Evolutionary conservation across 2,797 vertebrate genomes (phyloP), one percentile per base, ranked within the genome.

Genomic region (Triplophysa yarkandensis): DNA sequence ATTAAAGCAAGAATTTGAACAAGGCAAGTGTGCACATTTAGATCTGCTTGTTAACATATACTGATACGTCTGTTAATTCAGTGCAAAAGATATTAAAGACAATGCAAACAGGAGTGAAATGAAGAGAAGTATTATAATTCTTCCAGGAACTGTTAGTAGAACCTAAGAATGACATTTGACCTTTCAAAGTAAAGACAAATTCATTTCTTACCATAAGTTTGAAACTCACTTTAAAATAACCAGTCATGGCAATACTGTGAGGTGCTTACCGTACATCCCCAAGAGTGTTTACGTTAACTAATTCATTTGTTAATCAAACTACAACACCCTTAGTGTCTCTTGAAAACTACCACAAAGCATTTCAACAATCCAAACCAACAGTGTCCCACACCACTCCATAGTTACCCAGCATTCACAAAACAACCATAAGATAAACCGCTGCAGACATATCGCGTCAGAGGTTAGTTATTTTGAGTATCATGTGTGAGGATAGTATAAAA

Each of bases 381-480:
- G 23, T 71, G 67, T 77, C 66, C 71, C 67, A 79, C 70, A 77
- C 70, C 78, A 55, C 32, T 43, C 34, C 65, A 39, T 8, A 48
- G 43, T 76, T 73, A 76, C 71, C 32, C 76, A 77, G 43, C 67
- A 75, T 74, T 83, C 74, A 77, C 41, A 50, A 63, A 67, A 68
- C 57, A 73, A 36, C 57, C 71, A 76, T 44, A 67, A 63, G 74
- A 62, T 60, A 27, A 73, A 67, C 60, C n/a, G 28, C 65, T 71
- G 41, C 63, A 70, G 58, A 79, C 61, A 52, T 36, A 54, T 63
- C 43, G 76, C 60, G 25, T 25, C 50, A 76, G 8, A 25, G 54
- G 79, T 82, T 82, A 83, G 83, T 83, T 85, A 79, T 81, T 77
- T 73, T 66, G 78, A 62, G 82, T 79, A 72, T 30, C 14, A 61